A percentile compares a stretch with the other conserved stretches of the same genome.
Conservation (phyloP, 2,113 vertebrate species). For the Anolis sagrei region DNA sequence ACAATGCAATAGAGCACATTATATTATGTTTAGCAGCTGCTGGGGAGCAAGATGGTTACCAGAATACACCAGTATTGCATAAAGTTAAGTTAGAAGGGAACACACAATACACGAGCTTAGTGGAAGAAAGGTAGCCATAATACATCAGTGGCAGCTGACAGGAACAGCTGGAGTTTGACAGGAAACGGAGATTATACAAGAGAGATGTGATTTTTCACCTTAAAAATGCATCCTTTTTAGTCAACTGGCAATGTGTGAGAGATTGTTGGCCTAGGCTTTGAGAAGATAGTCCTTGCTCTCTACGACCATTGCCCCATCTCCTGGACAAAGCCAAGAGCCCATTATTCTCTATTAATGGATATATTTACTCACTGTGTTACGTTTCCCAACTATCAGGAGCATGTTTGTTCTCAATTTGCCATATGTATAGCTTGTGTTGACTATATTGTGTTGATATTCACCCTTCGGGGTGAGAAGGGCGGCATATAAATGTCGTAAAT, state of each 20-base stretch:
- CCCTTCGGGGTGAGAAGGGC: no score
- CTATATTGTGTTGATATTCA: no score
- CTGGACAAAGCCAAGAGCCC: background rate
- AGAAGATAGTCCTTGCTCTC: background rate
- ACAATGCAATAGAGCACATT: background rate
- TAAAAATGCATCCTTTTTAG: background rate
- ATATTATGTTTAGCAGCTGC: background rate
- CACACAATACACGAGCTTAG: background rate
- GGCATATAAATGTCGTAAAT: no score
- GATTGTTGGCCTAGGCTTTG: background rate
- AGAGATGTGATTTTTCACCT: background rate
- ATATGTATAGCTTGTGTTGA: no score
- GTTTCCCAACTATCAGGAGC: no score
- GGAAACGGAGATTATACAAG: background rate
- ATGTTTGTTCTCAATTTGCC: no score
- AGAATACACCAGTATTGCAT: background rate
- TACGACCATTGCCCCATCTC: no score
- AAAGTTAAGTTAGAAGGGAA: background rate
- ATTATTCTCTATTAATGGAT: background rate
- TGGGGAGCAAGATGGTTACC: background rate
- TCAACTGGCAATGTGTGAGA: background rate
- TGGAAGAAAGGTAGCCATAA: background rate
- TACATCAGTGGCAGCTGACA: constrained; percentile 4
- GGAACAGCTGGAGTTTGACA: background rate
- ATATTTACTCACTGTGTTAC: background rate